Percentiles rank a stretch among this genome's conserved stretches.
Evolutionary conservation across 2,797 vertebrate genomes (phyloP).

Genomic region (Sebastes minor): DNA sequence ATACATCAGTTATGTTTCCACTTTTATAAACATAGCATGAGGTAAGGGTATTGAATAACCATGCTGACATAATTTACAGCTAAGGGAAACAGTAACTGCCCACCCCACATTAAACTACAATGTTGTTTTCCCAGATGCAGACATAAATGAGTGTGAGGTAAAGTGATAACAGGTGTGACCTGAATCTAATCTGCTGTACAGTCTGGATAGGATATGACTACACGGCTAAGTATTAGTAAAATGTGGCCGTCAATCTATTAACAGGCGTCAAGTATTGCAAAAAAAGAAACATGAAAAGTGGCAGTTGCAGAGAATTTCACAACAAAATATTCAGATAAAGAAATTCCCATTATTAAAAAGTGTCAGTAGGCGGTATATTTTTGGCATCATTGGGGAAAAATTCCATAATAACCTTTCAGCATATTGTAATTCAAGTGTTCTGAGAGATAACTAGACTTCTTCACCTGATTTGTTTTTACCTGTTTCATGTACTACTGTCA

Average conservation of each 20-base stretch:
- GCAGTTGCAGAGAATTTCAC: background rate
- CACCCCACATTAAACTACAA: background rate
- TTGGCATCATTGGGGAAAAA: no score
- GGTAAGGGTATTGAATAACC: constrained; percentile 14
- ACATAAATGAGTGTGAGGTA: constrained; percentile 53
- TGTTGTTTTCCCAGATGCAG: constrained; percentile 34
- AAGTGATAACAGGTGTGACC: constrained; percentile 41
- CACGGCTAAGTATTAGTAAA: background rate
- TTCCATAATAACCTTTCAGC: no score
- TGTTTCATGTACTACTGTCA: no score
- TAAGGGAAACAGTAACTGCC: constrained; percentile 24
- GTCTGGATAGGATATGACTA: constrained; percentile 48
- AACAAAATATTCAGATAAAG: background rate
- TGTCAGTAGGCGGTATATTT: rapidly evolving
- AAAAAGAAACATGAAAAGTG: background rate
- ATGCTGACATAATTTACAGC: constrained; percentile 27
- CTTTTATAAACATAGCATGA: constrained; percentile 14
- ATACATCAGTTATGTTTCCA: background rate
- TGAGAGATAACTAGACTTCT: no score
- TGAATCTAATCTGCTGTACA: background rate
- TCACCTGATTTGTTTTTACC: no score
- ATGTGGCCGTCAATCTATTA: background rate
- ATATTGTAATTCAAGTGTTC: no score
- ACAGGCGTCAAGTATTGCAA: background rate
- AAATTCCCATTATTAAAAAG: background rate